Percentiles rank a stretch among this genome's conserved stretches.
Evolutionary conservation across 2,888 invertebrate genomes (phyloP).

Genomic region (Podotricha telesiphe): DNA sequence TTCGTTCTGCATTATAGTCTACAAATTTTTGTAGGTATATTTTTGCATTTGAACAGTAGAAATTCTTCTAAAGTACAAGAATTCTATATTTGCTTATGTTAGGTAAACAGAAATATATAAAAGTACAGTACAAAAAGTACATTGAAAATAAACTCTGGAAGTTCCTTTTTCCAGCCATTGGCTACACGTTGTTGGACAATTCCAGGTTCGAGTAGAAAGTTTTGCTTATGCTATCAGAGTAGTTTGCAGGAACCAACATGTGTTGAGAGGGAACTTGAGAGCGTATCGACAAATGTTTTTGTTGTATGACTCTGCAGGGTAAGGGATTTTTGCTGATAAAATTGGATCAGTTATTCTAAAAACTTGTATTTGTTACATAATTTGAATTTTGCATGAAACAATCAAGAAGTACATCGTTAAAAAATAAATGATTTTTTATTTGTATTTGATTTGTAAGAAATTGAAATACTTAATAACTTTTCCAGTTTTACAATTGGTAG

Average conservation of each 20-base stretch:
- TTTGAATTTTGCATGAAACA: no score
- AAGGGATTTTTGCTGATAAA: not conserved
- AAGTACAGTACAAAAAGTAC: slow-evolving; percentile 5
- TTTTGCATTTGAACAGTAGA: not conserved
- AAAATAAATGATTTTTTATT: no score
- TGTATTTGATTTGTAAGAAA: no score
- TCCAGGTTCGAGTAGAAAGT: slow-evolving; percentile 18
- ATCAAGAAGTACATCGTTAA: no score
- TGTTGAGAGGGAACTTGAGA: slow-evolving; percentile 22
- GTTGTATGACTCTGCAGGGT: not conserved
- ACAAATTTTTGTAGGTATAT: not conserved
- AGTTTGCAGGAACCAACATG: slow-evolving; percentile 14
- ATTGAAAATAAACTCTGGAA: slow-evolving; percentile 2
- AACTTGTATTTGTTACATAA: no score
- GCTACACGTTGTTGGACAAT: slow-evolving; percentile 19
- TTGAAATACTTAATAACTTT: no score
- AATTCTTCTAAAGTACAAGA: not conserved
- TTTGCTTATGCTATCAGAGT: slow-evolving; percentile 24
- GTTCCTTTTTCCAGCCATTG: slow-evolving; percentile 21
- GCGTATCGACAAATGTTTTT: not conserved
- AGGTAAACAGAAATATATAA: no score
- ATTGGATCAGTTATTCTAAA: no score
- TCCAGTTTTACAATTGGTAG: no score
- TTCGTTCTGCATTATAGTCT: slow-evolving; percentile 2
- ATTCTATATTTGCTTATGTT: not conserved